These are phyloP conservation scores for Acanthisitta chloris DNA, from an alignment of 2,113 vertebrate genomes.

Conservation along the genomic window DNA sequence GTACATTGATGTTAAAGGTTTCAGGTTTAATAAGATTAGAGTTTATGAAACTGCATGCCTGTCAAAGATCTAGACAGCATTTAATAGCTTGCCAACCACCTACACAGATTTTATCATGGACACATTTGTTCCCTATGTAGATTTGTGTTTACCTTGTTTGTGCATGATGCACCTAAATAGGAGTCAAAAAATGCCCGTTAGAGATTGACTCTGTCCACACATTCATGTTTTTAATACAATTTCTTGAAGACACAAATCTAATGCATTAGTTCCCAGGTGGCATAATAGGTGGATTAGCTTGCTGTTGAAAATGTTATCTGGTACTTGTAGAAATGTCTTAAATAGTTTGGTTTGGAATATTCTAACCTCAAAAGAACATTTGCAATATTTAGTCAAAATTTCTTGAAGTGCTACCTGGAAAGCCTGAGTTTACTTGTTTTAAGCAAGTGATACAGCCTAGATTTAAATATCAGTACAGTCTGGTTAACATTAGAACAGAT, in stretches of 20 bases:
- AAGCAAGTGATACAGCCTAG: neutral
- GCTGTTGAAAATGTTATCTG: neutral
- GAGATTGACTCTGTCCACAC: neutral
- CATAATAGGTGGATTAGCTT: neutral
- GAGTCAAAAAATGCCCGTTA: neutral
- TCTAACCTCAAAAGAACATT: neutral
- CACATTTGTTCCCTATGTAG: neutral
- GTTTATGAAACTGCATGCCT: neutral
- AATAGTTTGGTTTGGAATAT: neutral
- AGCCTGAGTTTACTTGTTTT: neutral
- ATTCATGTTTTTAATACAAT: neutral
- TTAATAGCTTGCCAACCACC: neutral
- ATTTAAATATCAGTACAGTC: neutral
- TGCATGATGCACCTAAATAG: neutral
- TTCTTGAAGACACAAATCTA: neutral
- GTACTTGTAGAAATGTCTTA: neutral
- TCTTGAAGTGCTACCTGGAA: neutral
- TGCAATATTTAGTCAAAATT: neutral
- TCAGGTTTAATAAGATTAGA: neutral
- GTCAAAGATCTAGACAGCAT: neutral
- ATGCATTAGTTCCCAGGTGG: neutral
- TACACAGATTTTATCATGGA: neutral
- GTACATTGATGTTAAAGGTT: neutral
- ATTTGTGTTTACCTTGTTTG: neutral
- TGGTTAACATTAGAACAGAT: neutral